These are phyloP conservation scores for Urosaurus nigricauda DNA, from an alignment of 2,797 vertebrate species.

Conservation along the genomic window DNA sequence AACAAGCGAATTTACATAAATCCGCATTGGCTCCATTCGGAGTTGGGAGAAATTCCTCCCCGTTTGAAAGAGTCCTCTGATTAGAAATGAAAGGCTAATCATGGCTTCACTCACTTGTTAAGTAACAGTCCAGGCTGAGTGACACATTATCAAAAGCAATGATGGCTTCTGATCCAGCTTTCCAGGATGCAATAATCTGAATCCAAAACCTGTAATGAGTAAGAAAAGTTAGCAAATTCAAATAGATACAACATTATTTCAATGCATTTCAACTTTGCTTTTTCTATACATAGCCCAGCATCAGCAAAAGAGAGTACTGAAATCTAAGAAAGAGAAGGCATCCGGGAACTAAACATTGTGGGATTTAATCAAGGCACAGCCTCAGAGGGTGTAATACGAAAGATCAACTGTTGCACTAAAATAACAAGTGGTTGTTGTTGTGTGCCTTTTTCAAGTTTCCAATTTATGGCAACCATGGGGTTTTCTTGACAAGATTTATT, in stretches of 20 bases:
- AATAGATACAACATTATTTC: conserved; percentile 24
- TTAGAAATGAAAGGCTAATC: conserved; percentile 47
- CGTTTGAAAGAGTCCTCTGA: too few species aligned
- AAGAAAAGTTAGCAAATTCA: conserved; percentile 56
- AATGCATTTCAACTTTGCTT: not conserved
- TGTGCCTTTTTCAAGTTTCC: too few species aligned
- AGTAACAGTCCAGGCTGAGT: conserved; percentile 95
- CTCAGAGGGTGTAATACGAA: not conserved
- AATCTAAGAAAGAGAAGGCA: not conserved
- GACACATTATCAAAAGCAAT: conserved; percentile 95
- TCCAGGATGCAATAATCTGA: conserved; percentile 88
- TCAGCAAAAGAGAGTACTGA: not conserved
- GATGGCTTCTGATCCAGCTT: conserved; percentile 85
- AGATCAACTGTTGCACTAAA: not conserved
- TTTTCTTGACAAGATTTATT: too few species aligned
- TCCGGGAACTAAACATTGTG: not conserved
- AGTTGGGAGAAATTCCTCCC: too few species aligned
- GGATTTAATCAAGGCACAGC: not conserved
- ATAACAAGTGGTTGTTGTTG: not conserved
- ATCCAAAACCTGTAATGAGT: conserved; percentile 91
- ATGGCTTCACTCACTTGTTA: conserved; percentile 90
- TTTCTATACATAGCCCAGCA: conserved; percentile 24
- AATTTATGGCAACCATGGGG: too few species aligned
- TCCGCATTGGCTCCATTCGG: too few species aligned
- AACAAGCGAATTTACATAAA: too few species aligned